These are phyloP conservation scores for Dasyurus viverrinus DNA, from an alignment of 2,113 vertebrate genomes.

Conservation along the genomic window DNA sequence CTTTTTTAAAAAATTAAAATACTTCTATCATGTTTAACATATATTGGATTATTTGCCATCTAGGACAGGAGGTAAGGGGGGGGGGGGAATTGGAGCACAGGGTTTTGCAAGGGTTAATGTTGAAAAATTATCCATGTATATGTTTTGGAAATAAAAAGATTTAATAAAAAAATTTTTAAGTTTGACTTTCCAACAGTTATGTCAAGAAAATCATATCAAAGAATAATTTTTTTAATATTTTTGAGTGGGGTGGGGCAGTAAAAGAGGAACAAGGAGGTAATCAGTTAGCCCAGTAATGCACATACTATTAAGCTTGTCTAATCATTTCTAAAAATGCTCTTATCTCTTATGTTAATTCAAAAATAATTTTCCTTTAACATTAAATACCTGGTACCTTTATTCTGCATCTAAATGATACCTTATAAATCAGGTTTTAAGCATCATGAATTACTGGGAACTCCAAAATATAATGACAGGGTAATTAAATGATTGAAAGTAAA, in stretches of 20 bases:
- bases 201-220: constrained; percentile 1
- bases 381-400: constrained; percentile 52
- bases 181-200: not conserved
- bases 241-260: not conserved
- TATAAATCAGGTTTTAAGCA: constrained; percentile 70
- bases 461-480: constrained; percentile 72
- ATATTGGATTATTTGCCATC: too few relatives aligned
- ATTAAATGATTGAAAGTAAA: constrained; percentile 77
- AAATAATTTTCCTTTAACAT: constrained; percentile 63
- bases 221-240: not conserved
- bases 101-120: too few relatives aligned
- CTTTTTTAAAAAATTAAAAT: not conserved
- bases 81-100: too few relatives aligned
- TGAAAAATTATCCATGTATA: too few relatives aligned
- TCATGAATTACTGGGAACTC: constrained; percentile 70
- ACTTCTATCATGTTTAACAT: not conserved
- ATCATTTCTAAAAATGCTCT: constrained; percentile 62
- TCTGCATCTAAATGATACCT: not conserved
- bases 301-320: constrained; percentile 47
- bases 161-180: not conserved
- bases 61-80: too few relatives aligned
- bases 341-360: constrained; percentile 68
- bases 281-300: constrained; percentile 33
- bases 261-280: not conserved
- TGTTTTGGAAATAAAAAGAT: too few relatives aligned